Conservation (phyloP, 2,888 invertebrate genomes). For the Pachliopta kotzebuea region DNA sequence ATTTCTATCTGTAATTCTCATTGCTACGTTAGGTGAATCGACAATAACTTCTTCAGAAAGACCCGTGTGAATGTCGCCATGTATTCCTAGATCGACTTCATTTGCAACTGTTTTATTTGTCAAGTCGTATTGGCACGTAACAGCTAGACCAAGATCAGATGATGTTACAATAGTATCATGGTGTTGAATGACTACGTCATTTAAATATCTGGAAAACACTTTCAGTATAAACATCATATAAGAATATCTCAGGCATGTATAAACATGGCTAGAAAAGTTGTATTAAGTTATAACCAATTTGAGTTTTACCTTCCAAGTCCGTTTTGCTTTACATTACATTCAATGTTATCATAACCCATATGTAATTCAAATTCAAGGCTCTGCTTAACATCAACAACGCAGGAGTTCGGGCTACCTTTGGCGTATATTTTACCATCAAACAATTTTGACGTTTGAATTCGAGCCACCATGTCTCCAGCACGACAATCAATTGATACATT, state of each 20-base stretch:
- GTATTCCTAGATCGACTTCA: slow-evolving; percentile 93
- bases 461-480: slow-evolving; percentile 95
- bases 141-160: slow-evolving; percentile 94
- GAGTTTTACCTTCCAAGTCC: slow-evolving; percentile 85
- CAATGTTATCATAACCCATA: slow-evolving; percentile 95
- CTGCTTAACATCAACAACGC: slow-evolving; percentile 93
- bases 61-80: slow-evolving; percentile 92
- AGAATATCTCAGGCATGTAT: too few relatives aligned
- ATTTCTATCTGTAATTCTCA: slow-evolving; percentile 93
- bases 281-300: neutral
- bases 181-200: slow-evolving; percentile 96
- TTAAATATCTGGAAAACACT: slow-evolving; percentile 82
- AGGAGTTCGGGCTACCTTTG: slow-evolving; percentile 95
- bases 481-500: slow-evolving; percentile 96
- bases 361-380: slow-evolving; percentile 94
- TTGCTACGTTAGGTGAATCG: slow-evolving; percentile 96
- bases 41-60: slow-evolving; percentile 95
- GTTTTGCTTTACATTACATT: slow-evolving; percentile 95
- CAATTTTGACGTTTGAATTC: slow-evolving; percentile 93
- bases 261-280: neutral
- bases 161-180: slow-evolving; percentile 97
- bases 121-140: slow-evolving; percentile 96
- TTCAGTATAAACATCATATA: too few relatives aligned
- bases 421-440: slow-evolving; percentile 98
- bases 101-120: slow-evolving; percentile 97